Evolutionary conservation across 2,113 vertebrate species (phyloP), one percentile per base, ranked within the genome.

Genomic region (Pygoscelis antarcticus): DNA sequence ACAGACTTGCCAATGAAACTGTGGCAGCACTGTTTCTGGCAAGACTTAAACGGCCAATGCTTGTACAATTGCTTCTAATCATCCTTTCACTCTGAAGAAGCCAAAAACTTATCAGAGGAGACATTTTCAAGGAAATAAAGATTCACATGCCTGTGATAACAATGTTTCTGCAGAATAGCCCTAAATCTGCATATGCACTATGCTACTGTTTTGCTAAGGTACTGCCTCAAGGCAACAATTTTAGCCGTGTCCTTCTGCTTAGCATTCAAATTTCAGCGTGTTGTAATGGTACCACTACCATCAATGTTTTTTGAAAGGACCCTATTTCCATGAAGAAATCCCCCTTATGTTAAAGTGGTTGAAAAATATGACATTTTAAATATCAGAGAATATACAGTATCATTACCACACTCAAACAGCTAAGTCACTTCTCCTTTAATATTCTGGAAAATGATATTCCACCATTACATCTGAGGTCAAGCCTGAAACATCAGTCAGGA

Each of bases 331-430:
- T 7, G 25, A 58, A 82, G 83, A 89, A 78, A 83, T 36, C 1
- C 2, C 40, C 61, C 77, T 93, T 74, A 84, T 40, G 26, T 91
- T 79, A 36, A 70, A 93, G 54, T 46, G 7, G 54, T 13, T 38
- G 77, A 82, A 91, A 96, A 79, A 81, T 7, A 86, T 10, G 77
- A 79, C 76, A 89, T 65, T 87, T 96, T 96, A 72, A 89, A 89
- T 92, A 94, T 49, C 70, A 87, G 44, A 75, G 91, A 92, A 89
- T n/a, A 91, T 38, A 71, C 49, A 89, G 66, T 77, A 93, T 72
- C 83, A 96, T 64, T 89, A 91, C 32, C 61, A 54, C 54, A 69
- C 34, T 83, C 54, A 72, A 79, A 75, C 55, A 83, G 42, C 68
- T 14, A 83, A 75, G 26, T 44, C 1, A 6, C 61, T 82, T 61